Evolutionary conservation across 2,113 vertebrate genomes (phyloP).

Genomic region (Vicugna pacos): DNA sequence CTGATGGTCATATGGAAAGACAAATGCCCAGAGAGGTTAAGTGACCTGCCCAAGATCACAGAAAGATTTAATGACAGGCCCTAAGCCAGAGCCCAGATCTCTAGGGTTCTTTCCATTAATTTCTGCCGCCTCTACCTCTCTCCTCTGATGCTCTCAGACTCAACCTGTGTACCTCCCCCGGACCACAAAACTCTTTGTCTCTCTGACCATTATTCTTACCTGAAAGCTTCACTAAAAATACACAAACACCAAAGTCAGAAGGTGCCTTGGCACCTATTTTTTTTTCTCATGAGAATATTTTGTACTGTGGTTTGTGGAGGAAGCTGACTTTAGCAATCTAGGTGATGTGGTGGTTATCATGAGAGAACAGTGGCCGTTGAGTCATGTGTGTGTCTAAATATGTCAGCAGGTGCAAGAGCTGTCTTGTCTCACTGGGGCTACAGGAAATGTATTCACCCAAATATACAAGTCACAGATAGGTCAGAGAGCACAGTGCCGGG

Average conservation of each 20-base stretch:
- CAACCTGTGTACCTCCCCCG: background rate
- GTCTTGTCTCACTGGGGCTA: conserved; percentile 30
- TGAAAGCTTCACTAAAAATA: conserved; percentile 42
- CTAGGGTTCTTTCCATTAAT: background rate
- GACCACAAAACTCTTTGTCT: background rate
- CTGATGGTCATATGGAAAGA: background rate
- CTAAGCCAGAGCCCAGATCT: background rate
- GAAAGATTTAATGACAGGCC: background rate
- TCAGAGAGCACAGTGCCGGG: conserved; percentile 34
- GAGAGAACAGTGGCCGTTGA: conserved; percentile 62
- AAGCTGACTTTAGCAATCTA: conserved; percentile 77
- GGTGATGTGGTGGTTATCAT: conserved; percentile 69
- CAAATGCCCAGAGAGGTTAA: background rate
- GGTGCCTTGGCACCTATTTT: conserved; percentile 49
- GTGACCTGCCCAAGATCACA: background rate
- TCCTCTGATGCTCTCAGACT: background rate
- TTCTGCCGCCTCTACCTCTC: background rate
- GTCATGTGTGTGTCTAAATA: conserved; percentile 68
- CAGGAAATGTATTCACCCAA: conserved; percentile 72
- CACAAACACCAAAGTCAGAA: background rate
- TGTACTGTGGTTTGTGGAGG: conserved; percentile 76
- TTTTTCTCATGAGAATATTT: conserved; percentile 79
- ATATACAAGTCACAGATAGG: conserved; percentile 69
- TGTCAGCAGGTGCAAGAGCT: conserved; percentile 71
- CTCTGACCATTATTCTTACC: background rate